These are phyloP conservation scores for Xanthia togata DNA, from an alignment of 2,888 invertebrate species.

Conservation along the genomic window DNA sequence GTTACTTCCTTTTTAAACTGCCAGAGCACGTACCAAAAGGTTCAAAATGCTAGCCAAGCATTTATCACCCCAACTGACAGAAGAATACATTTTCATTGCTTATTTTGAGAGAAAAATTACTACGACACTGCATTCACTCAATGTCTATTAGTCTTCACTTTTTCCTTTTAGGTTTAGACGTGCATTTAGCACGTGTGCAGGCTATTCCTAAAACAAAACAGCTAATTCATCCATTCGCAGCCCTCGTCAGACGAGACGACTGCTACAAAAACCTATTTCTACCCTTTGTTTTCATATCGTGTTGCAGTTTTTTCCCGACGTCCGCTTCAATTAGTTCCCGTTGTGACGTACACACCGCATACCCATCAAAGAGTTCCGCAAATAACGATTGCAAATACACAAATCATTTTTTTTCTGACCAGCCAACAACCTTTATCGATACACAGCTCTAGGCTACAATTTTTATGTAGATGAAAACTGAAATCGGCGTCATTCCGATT, in stretches of 20 bases:
- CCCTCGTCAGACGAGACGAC: conserved; percentile 62
- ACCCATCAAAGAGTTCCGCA: conserved; percentile 63
- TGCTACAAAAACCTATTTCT: conserved; percentile 72
- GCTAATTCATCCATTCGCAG: conserved; percentile 71
- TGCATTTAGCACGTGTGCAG: conserved; percentile 57
- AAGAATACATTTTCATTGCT: conserved; percentile 59
- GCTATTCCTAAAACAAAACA: conserved; percentile 70
- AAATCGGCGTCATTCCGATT: conserved; percentile 17
- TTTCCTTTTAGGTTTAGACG: conserved; percentile 26
- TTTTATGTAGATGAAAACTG: conserved; percentile 23
- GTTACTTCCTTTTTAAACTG: conserved; percentile 34
- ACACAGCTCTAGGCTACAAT: conserved; percentile 17
- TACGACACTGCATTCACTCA: conserved; percentile 11
- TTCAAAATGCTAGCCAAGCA: conserved; percentile 43
- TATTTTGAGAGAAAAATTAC: conserved; percentile 49
- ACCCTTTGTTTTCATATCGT: conserved; percentile 68
- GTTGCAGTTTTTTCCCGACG: conserved; percentile 68
- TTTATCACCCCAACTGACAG: conserved; percentile 58
- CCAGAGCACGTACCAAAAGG: conserved; percentile 19
- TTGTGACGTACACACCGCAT: conserved; percentile 59
- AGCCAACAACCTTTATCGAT: conserved; percentile 9
- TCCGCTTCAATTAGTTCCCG: conserved; percentile 74
- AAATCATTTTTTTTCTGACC: conserved; percentile 43
- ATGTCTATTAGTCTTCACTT: conserved; percentile 33
- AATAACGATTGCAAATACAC: conserved; percentile 61